Conservation (phyloP, 1,140 invertebrate genomes). For the Acromyrmex echinatior region DNA sequence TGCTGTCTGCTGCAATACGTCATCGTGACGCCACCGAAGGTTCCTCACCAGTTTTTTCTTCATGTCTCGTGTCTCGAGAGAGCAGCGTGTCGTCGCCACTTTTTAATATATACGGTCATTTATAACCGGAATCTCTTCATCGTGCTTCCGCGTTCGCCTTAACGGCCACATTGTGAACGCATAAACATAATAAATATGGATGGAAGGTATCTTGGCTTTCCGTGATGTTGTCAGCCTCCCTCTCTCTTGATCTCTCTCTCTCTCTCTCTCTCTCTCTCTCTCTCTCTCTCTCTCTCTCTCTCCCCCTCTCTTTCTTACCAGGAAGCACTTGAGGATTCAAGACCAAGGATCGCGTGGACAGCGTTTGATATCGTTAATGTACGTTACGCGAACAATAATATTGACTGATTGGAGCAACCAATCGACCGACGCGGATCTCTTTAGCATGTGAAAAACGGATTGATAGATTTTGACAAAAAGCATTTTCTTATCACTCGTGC, state of each 20-base stretch:
- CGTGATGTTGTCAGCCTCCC: conserved; percentile 17
- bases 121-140: conserved; percentile 79
- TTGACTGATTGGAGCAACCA: not conserved
- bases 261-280: conserved; percentile 4
- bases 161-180: conserved; percentile 75
- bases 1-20: conserved; percentile 12
- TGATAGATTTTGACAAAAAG: not conserved
- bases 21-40: conserved; percentile 14
- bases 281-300: conserved; percentile 5
- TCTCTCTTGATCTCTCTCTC: not conserved
- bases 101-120: conserved; percentile 57
- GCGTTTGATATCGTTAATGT: conserved; percentile 24
- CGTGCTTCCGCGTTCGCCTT: conserved; percentile 78
- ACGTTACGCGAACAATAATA: conserved; percentile 36
- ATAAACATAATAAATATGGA: conserved; percentile 79
- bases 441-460: not conserved
- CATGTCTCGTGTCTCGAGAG: not conserved
- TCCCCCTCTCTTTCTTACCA: conserved; percentile 31
- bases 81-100: conserved; percentile 25
- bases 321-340: conserved; percentile 72
- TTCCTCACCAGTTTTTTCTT: not conserved
- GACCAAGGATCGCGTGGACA: conserved; percentile 65
- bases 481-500: not conserved
- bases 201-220: conserved; percentile 69
- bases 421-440: not conserved